These are phyloP conservation scores for Rhimphoctona megacephalus DNA, from an alignment of 2,888 invertebrate genomes.

Conservation along the genomic window DNA sequence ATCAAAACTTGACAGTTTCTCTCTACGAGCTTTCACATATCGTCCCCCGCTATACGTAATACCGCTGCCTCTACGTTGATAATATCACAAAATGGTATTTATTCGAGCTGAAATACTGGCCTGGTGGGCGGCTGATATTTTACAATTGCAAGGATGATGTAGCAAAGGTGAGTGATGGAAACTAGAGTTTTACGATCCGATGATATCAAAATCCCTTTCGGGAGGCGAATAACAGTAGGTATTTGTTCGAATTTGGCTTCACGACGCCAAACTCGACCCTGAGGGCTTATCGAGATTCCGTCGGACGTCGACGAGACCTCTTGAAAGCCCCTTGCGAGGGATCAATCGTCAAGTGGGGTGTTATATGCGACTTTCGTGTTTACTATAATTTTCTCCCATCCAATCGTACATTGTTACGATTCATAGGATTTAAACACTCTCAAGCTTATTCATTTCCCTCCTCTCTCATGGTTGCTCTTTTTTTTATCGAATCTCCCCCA, in stretches of 20 bases:
- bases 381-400: constrained; percentile 30
- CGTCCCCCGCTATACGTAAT: neutral
- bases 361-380: constrained; percentile 28
- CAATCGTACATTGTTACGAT: constrained; percentile 9
- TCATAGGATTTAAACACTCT: constrained; percentile 6
- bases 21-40: neutral
- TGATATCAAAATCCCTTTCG: constrained; percentile 53
- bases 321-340: constrained; percentile 42
- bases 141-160: constrained; percentile 41
- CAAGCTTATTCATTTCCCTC: neutral
- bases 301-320: constrained; percentile 62
- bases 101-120: constrained; percentile 8
- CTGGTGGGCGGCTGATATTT: constrained; percentile 57
- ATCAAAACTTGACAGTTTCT: constrained; percentile 5
- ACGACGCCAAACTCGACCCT: constrained; percentile 50
- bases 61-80: neutral
- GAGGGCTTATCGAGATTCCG: constrained; percentile 70
- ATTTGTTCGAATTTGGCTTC: constrained; percentile 58
- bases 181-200: constrained; percentile 32
- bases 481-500: neutral
- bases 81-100: neutral
- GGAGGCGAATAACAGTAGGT: constrained; percentile 66
- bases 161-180: neutral
- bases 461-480: neutral
- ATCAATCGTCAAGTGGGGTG: constrained; percentile 44